phyloP scores from a whole-genome alignment of 2,113 vertebrate species.

The Oceanodroma tethys region DNA sequence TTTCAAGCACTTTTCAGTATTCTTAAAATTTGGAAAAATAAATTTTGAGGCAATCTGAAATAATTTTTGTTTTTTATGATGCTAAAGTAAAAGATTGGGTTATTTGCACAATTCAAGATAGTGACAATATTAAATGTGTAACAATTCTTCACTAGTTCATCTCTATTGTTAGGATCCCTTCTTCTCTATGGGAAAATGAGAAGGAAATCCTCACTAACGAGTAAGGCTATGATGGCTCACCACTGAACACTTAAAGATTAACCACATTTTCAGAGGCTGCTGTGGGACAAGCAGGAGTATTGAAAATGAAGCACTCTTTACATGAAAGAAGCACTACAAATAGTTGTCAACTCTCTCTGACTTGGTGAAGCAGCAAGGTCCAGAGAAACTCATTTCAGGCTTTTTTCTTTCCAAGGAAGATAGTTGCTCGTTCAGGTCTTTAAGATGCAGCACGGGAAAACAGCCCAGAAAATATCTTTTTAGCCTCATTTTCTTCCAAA shows the following conservation, averaged over 20 bases:
- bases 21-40: neutral
- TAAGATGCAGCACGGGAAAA: neutral
- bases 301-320: neutral
- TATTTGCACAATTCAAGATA: neutral
- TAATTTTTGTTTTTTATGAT: neutral
- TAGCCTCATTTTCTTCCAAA: neutral
- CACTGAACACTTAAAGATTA: neutral
- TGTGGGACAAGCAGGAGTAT: neutral
- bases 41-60: neutral
- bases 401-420: neutral
- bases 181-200: neutral
- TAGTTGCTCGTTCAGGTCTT: neutral
- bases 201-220: neutral
- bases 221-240: neutral
- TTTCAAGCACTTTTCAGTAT: neutral
- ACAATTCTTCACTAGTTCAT: neutral
- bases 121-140: neutral
- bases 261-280: neutral
- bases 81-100: neutral
- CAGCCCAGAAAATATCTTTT: neutral
- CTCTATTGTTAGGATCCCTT: neutral
- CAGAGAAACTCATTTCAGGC: neutral
- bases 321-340: neutral
- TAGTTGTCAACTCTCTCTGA: neutral
- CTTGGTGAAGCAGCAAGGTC: neutral